Percentiles rank a stretch among this genome's conserved stretches.
These are phyloP conservation scores for Hormiphora californensis DNA, from an alignment of 37 sponge, comb jelly and placozoan genomes.

Conservation along the genomic window DNA sequence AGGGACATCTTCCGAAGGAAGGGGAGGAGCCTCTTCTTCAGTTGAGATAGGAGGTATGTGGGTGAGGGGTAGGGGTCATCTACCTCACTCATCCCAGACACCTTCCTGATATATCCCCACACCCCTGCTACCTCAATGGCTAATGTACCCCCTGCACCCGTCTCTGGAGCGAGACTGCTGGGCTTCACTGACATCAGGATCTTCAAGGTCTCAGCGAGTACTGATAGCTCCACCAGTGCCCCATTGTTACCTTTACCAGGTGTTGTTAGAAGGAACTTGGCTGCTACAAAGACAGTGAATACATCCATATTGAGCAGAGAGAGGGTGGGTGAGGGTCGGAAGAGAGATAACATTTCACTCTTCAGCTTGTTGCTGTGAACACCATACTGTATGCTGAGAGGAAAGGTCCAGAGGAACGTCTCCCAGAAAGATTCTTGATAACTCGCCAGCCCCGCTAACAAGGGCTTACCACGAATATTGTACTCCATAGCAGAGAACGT, in stretches of 20 bases:
- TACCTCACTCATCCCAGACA: background rate
- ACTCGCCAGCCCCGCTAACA: conserved; percentile 16
- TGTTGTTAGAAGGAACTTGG: background rate
- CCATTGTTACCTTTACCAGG: conserved; percentile 33
- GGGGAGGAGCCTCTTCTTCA: background rate
- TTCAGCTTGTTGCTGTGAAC: conserved; percentile 18
- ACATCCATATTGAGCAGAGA: conserved; percentile 9
- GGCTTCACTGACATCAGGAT: conserved; percentile 14
- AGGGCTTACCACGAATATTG: background rate
- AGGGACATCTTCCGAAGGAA: conserved; percentile 5
- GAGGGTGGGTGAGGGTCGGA: background rate
- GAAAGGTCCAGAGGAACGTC: background rate
- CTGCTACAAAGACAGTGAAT: conserved; percentile 41
- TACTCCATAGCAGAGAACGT: conserved; percentile 37
- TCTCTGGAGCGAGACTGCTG: background rate
- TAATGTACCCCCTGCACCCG: background rate
- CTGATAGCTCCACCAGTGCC: conserved; percentile 37
- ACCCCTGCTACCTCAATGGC: background rate
- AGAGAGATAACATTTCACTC: background rate
- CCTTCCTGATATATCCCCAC: conserved; percentile 38
- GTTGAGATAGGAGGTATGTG: conserved; percentile 3
- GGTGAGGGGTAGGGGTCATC: conserved; percentile 20
- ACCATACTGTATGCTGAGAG: background rate
- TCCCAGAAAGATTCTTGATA: conserved; percentile 43
- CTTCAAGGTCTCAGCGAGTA: conserved; percentile 16